A percentile compares a stretch with the other conserved stretches of the same genome.
Conservation (phyloP, 2,113 vertebrate species). For the Lipotes vexillifer region DNA sequence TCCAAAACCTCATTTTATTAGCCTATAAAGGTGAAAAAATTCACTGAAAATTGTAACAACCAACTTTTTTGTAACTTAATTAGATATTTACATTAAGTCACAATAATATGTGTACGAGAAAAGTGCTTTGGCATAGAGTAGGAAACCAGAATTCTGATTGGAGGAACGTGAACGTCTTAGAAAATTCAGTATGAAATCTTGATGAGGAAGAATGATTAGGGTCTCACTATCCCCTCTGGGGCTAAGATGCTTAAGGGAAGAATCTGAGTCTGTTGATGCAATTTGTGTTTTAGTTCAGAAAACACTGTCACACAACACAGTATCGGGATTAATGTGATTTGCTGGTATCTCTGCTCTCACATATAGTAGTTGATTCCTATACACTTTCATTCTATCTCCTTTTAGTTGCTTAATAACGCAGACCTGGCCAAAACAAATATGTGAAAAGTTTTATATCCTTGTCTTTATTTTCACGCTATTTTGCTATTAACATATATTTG, state of each 20-base stretch:
- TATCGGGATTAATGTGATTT: not conserved
- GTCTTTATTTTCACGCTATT: not conserved
- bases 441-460: not conserved
- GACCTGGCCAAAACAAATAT: not conserved
- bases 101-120: not conserved
- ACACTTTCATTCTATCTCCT: not conserved
- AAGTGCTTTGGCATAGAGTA: not conserved
- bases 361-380: not conserved
- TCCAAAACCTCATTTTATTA: not conserved
- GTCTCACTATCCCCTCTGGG: fast-evolving
- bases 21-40: not conserved
- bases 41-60: not conserved
- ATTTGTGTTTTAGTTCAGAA: not conserved
- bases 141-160: not conserved
- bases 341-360: not conserved
- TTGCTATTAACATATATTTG: not conserved
- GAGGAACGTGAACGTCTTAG: not conserved
- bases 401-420: not conserved
- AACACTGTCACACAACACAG: not conserved
- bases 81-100: not conserved
- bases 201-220: not conserved
- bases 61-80: not conserved
- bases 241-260: not conserved
- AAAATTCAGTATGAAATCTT: not conserved
- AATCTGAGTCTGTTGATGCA: not conserved